Conservation (phyloP, 2,113 vertebrate species). For the Galbula dea region DNA sequence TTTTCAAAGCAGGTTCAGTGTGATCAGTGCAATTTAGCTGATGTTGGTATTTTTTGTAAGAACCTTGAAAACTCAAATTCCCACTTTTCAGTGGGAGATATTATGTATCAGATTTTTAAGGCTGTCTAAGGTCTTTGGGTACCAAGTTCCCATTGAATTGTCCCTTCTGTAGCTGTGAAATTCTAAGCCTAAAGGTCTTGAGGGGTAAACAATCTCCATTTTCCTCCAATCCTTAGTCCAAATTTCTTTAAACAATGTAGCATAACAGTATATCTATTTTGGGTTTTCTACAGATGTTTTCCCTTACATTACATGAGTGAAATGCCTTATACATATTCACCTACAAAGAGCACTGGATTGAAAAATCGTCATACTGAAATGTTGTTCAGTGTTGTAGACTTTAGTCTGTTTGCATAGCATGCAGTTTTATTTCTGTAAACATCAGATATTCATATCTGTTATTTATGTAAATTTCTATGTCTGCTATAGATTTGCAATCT, state of each 20-base stretch:
- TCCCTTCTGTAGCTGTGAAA: not conserved
- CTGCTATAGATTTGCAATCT: slow-evolving; percentile 36
- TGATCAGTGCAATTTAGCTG: not conserved
- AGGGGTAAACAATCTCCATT: not conserved
- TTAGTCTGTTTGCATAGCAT: not conserved
- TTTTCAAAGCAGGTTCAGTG: not conserved
- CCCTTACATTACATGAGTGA: not conserved
- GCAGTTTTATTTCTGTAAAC: slow-evolving; percentile 39
- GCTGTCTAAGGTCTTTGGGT: not conserved
- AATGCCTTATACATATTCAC: not conserved
- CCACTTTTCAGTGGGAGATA: not conserved
- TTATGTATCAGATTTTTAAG: not conserved
- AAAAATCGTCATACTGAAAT: not conserved
- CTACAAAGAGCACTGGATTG: not conserved
- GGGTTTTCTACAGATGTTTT: not conserved
- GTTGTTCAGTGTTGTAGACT: not conserved
- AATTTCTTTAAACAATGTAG: not conserved
- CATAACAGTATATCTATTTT: not conserved
- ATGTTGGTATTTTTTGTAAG: not conserved
- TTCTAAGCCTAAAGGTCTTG: not conserved
- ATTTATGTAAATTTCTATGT: slow-evolving; percentile 45
- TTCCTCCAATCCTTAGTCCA: not conserved
- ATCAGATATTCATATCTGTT: slow-evolving; percentile 42
- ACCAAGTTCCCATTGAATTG: not conserved
- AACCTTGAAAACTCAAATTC: not conserved